These are phyloP conservation scores for Zonotrichia leucophrys DNA, from an alignment of 2,113 vertebrate species.

Conservation along the genomic window DNA sequence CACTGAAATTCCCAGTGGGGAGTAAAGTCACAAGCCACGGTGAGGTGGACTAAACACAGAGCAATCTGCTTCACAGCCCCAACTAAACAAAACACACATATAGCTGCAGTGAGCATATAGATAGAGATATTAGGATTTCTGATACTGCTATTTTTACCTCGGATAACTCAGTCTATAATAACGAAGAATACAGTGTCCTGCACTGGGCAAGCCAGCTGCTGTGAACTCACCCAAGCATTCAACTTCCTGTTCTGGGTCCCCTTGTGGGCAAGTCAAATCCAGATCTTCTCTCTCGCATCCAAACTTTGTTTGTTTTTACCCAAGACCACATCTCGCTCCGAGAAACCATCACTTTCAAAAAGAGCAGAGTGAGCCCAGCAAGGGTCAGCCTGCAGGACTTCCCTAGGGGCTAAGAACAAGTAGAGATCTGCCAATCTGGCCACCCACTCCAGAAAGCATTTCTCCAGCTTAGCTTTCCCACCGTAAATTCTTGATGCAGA, in stretches of 20 bases:
- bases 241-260: not conserved
- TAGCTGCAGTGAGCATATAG: not conserved
- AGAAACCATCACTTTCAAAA: not conserved
- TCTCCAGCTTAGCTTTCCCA: not conserved
- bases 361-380: accelerated
- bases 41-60: not conserved
- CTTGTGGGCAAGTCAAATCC: not conserved
- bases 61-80: not conserved
- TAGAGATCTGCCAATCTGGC: not conserved
- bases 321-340: not conserved
- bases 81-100: not conserved
- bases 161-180: not conserved
- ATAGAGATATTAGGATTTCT: not conserved
- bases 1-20: not conserved
- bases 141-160: not conserved
- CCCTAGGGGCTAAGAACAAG: not conserved
- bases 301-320: not conserved
- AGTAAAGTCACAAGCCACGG: not conserved
- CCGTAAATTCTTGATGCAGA: not conserved
- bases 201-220: not conserved
- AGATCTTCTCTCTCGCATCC: not conserved
- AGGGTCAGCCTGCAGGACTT: not conserved
- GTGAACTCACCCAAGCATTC: slow-evolving; percentile 36
- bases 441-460: not conserved
- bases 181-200: not conserved